These are phyloP conservation scores for Phoeniculus purpureus DNA, from an alignment of 2,797 vertebrate species.

Conservation along the genomic window DNA sequence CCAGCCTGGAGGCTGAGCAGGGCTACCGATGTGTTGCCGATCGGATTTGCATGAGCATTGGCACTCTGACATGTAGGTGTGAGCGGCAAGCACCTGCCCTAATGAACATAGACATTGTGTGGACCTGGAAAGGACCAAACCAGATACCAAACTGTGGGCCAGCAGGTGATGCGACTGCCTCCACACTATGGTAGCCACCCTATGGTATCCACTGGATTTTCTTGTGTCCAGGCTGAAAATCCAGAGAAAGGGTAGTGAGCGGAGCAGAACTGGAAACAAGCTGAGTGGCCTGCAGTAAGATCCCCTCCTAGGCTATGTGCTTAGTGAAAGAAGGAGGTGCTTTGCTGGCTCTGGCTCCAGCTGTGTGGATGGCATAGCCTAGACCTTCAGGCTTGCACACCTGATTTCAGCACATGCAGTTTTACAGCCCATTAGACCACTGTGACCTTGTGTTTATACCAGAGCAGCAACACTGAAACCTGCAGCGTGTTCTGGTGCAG, in stretches of 20 bases:
- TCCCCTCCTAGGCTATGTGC: background rate
- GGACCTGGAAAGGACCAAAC: background rate
- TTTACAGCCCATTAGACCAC: background rate
- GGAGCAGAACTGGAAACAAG: background rate
- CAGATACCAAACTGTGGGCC: background rate
- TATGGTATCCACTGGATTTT: no score
- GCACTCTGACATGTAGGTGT: background rate
- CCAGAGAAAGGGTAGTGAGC: background rate
- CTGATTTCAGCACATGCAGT: background rate
- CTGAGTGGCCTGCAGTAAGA: background rate
- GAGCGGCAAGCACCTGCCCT: background rate
- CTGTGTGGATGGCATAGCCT: background rate
- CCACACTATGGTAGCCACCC: accelerated
- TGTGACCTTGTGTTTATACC: background rate
- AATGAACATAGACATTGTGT: background rate
- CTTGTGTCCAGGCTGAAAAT: background rate
- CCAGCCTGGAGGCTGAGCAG: background rate
- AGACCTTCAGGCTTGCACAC: background rate
- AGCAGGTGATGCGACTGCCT: background rate
- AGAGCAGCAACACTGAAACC: background rate
- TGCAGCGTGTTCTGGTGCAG: background rate
- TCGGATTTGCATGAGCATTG: background rate
- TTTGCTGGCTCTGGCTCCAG: background rate
- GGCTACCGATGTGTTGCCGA: background rate
- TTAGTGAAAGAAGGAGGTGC: background rate